Evolutionary conservation across 2,113 vertebrate genomes (phyloP), one percentile per base, ranked within the genome.

Genomic region (Mesocricetus auratus): DNA sequence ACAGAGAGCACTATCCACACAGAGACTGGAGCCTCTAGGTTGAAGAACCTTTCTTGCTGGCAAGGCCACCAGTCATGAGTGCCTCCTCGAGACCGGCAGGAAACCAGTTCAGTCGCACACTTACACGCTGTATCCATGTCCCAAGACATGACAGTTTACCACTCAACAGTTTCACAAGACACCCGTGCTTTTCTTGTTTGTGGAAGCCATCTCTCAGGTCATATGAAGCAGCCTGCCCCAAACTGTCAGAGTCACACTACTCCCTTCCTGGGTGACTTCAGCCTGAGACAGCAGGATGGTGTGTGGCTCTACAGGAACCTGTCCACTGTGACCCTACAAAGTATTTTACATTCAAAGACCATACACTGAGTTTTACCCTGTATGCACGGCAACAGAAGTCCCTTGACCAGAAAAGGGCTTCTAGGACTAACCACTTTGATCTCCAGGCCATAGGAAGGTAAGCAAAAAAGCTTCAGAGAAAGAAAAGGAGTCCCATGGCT

Each of bases 171-270:
- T 98, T 99, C 99, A 96, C 99, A 99, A 58, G 99, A 99, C 21
- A 99, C 99, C 33, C 99, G 82, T 99, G 99, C 92, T 99, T 99
- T 97, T 99, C 99, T 96, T 99, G 99, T 96, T 99, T 99, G 99
- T 99, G 75, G 97, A 64, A 71, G 99, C 99, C 69, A 99, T 99
- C 77, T 99, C 99, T 97, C 98, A 99, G 97, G 99, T 98, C 88
- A 99, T 99, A 62, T 99, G 99, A 96, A 99, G 98, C 99, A 99
- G 99, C 73, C 99, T 99, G 90, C 99, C 99, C 99, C 99, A 99
- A 97, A 99, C 99, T 97, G 99, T 98, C 91, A 16, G 99, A 64
- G 24, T 99, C 86, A 99, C 98, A 86, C 99, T 99, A 97, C 98
- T 99, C 97, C 99, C 99, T 16, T 99, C 99, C 98, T 99, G 99